Conservation (phyloP, 2,113 vertebrate genomes). For the Hydropotes inermis region DNA sequence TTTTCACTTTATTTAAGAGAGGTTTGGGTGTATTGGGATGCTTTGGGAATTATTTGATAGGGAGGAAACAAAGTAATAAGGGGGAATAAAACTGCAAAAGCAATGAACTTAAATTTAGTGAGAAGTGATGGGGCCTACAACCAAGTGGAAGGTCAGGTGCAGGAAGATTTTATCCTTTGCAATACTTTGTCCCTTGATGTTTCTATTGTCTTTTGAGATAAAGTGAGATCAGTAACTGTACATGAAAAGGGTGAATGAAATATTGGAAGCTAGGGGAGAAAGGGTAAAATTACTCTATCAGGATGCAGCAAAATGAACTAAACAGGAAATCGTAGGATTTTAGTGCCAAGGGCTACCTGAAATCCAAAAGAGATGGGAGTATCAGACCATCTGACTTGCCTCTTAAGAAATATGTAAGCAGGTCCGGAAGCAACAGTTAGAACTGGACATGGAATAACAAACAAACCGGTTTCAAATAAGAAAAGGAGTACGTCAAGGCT, state of each 20-base stretch:
- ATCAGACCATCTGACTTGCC: background rate
- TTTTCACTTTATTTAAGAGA: background rate
- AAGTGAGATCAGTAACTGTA: background rate
- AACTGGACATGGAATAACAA: background rate
- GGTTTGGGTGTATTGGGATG: background rate
- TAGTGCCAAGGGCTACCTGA: background rate
- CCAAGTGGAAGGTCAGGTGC: background rate
- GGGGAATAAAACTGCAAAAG: background rate
- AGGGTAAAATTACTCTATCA: background rate
- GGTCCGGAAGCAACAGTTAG: background rate
- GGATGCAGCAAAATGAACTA: background rate
- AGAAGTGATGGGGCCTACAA: background rate
- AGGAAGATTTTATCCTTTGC: background rate
- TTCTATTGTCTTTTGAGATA: background rate
- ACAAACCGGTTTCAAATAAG: background rate
- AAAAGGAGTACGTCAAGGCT: background rate
- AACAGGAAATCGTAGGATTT: background rate
- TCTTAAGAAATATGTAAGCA: background rate
- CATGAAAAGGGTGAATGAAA: background rate
- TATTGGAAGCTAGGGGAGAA: background rate
- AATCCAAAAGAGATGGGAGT: background rate
- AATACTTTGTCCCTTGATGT: background rate
- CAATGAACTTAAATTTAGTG: background rate
- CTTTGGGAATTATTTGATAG: background rate
- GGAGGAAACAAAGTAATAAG: background rate